Base-by-base conservation (phyloP, 1,140 invertebrate genomes). In the Drosophila nannoptera region DNA sequence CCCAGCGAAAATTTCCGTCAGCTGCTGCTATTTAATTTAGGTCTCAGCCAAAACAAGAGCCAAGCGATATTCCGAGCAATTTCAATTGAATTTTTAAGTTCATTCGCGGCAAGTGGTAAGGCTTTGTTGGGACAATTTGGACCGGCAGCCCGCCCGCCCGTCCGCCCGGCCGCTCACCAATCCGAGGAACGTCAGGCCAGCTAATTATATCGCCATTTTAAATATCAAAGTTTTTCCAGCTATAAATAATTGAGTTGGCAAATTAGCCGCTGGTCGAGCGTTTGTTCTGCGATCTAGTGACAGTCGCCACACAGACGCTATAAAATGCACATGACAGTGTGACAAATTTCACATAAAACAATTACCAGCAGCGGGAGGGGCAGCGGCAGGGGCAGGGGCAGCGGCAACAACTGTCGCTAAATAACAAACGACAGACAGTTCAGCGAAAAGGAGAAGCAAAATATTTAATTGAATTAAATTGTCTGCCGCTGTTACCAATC, bases 401-500 rank as follows among this genome's bases (percentile, higher is more conserved):
- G 29, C 38, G 55, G 31, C 48, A 77, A 65, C 78, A 83, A 83
- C 80, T 84, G 80, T 77, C 80, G 80, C 81, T 84, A 84, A 84
- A 84, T 84, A 84, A 84, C 80, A 86, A 86, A 86, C 81, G 77
- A 87, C 81, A 86, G 40, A 11, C 40, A 14, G 40, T 12, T 84
- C 80, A 86, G 69, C 81, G 81, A 74, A 61, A 66, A 61, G 32
- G 50, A 49, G 46, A 40, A 11, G 16, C 78, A 80, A 86, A 81
- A 84, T 74, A 87, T 82, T 88, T 88, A 88, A 88, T 88, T 88
- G 86, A 88, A 88, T 88, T 88, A 88, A 88, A 88, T 88, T 87
- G 86, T 83, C 80, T 86, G 77, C 74, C 78, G 81, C 82, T 86
- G 82, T 86, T 84, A 81, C 77, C 81, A 81, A 82, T 78, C 78